These are phyloP conservation scores for Hemitrygon akajei DNA, from an alignment of 2,797 vertebrate genomes.

Conservation along the genomic window DNA sequence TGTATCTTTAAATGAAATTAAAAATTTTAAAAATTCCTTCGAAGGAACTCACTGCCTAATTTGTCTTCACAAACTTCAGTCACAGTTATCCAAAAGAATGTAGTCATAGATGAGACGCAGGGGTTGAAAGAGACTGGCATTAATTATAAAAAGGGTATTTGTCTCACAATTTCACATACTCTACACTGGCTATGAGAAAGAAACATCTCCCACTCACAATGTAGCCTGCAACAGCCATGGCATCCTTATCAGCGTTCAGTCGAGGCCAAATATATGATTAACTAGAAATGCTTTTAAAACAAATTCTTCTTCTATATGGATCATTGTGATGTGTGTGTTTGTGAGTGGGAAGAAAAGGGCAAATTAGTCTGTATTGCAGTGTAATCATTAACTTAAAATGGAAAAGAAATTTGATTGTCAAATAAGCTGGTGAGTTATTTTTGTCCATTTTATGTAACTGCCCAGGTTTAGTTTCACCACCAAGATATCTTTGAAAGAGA, in stretches of 20 bases:
- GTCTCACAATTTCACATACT: neutral
- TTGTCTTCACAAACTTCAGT: neutral
- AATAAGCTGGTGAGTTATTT: neutral
- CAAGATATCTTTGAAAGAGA: neutral
- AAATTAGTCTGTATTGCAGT: neutral
- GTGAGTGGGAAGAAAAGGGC: neutral
- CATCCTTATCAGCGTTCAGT: neutral
- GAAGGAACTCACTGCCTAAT: neutral
- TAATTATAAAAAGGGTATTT: neutral
- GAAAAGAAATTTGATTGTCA: neutral
- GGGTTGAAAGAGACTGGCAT: neutral
- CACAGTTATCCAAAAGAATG: slow-evolving; percentile 12
- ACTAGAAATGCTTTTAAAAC: neutral
- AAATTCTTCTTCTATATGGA: neutral
- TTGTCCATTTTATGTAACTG: neutral
- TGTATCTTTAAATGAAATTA: too few species aligned
- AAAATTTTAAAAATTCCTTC: neutral
- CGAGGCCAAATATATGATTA: neutral
- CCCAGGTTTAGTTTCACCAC: neutral
- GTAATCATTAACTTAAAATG: neutral
- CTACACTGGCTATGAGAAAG: neutral
- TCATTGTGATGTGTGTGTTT: neutral
- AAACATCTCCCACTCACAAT: slow-evolving; percentile 6
- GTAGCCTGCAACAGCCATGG: neutral
- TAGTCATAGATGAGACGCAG: neutral